phyloP scores from a whole-genome alignment of 2,797 vertebrate species.

The Babyrousa celebensis region DNA sequence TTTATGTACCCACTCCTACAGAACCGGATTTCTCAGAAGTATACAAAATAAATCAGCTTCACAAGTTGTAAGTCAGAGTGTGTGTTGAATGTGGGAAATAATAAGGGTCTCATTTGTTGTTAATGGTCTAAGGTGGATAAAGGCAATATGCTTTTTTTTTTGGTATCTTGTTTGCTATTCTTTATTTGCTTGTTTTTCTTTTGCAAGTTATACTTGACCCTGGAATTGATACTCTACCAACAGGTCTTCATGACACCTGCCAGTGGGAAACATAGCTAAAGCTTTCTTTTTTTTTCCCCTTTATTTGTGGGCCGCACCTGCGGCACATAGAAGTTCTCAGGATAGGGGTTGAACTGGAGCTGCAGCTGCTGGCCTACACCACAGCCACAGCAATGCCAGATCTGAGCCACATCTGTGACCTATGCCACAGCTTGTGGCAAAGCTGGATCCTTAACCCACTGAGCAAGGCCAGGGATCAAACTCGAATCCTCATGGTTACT shows the following conservation, averaged over 20 bases:
- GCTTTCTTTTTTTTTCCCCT: too few species aligned
- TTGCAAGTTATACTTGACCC: constrained; percentile 10
- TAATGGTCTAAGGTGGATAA: neutral
- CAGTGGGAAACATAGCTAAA: neutral
- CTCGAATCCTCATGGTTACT: too few species aligned
- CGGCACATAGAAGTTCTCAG: too few species aligned
- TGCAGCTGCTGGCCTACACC: too few species aligned
- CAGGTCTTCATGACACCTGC: neutral
- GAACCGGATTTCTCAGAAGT: neutral
- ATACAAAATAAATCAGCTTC: neutral
- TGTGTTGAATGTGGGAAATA: neutral
- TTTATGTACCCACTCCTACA: neutral
- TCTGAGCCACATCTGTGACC: too few species aligned
- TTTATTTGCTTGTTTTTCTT: neutral
- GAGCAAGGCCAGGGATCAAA: too few species aligned
- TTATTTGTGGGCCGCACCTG: too few species aligned
- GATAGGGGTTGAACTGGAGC: too few species aligned
- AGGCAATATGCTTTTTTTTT: neutral
- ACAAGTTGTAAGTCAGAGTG: neutral
- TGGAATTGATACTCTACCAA: neutral
- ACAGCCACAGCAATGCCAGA: too few species aligned
- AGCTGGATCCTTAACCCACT: too few species aligned
- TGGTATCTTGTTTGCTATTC: neutral
- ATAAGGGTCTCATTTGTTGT: neutral
- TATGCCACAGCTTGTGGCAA: too few species aligned